Conservation (phyloP, 2,113 vertebrate species). For the Marcusenius ussheri region DNA sequence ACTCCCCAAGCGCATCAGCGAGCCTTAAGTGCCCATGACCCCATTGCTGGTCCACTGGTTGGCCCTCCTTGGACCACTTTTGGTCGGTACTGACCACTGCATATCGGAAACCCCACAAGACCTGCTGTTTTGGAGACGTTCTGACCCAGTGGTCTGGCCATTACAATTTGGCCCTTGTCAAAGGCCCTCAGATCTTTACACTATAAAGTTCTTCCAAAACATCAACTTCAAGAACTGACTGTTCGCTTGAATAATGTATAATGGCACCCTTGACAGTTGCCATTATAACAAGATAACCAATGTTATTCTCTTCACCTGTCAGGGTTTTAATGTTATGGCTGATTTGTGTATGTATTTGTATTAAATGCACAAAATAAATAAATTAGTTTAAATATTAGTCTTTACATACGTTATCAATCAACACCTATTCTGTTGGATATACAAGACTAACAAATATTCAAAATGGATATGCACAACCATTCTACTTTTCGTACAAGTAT, state of each 20-base stretch:
- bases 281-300: neutral
- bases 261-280: neutral
- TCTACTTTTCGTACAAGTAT: neutral
- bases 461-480: neutral
- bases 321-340: neutral
- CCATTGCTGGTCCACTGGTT: neutral
- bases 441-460: neutral
- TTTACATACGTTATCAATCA: neutral
- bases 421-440: neutral
- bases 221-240: too few relatives aligned
- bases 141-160: too few relatives aligned
- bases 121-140: too few relatives aligned
- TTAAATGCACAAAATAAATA: neutral
- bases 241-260: too few relatives aligned
- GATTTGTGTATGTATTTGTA: neutral
- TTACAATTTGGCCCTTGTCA: too few relatives aligned
- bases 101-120: too few relatives aligned
- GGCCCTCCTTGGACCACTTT: neutral
- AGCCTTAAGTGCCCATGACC: neutral
- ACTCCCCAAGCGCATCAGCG: neutral
- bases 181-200: too few relatives aligned
- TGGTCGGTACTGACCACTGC: neutral
- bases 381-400: neutral
- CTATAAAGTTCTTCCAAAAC: too few relatives aligned
- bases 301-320: neutral